Percentiles rank a stretch among this genome's conserved stretches.
phyloP scores from a whole-genome alignment of 2,797 vertebrate species.

The Distichodus sexfasciatus region DNA sequence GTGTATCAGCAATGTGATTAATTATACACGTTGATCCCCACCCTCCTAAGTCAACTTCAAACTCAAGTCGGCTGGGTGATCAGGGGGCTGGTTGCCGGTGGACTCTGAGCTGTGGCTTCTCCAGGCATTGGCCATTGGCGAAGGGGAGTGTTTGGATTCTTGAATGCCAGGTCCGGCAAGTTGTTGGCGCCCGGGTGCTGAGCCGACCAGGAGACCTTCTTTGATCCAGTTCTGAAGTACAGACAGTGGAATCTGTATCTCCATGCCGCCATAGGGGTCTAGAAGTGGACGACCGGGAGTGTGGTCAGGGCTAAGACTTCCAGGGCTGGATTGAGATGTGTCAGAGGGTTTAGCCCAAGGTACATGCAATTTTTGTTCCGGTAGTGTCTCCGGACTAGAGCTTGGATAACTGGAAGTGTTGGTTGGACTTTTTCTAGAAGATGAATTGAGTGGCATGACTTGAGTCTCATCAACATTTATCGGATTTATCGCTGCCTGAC shows the following conservation, averaged over 20 bases:
- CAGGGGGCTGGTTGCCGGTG: background rate
- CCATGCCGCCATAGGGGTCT: slow-evolving; percentile 61
- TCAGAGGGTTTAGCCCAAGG: background rate
- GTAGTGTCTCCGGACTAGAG: slow-evolving; percentile 4
- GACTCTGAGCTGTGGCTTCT: background rate
- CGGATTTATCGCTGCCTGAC: background rate
- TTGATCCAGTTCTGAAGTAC: slow-evolving; percentile 66
- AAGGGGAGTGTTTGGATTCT: background rate
- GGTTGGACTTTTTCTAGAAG: background rate
- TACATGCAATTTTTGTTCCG: slow-evolving; percentile 18
- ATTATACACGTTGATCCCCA: too few relatives aligned
- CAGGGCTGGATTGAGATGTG: slow-evolving; percentile 22
- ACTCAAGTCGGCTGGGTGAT: slow-evolving; percentile 39
- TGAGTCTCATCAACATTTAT: slow-evolving; percentile 4
- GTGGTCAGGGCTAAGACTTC: slow-evolving; percentile 20
- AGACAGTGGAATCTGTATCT: slow-evolving; percentile 72
- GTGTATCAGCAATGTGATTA: too few relatives aligned
- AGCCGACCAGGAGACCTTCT: slow-evolving; percentile 36
- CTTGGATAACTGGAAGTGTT: background rate
- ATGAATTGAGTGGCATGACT: slow-evolving; percentile 21
- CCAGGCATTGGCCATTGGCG: background rate
- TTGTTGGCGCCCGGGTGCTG: slow-evolving; percentile 3
- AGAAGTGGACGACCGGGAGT: slow-evolving; percentile 20
- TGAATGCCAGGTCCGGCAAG: background rate
- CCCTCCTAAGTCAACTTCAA: too few relatives aligned